Evolutionary conservation across 2,113 vertebrate species (phyloP).

Genomic region (Atractosteus spatula): DNA sequence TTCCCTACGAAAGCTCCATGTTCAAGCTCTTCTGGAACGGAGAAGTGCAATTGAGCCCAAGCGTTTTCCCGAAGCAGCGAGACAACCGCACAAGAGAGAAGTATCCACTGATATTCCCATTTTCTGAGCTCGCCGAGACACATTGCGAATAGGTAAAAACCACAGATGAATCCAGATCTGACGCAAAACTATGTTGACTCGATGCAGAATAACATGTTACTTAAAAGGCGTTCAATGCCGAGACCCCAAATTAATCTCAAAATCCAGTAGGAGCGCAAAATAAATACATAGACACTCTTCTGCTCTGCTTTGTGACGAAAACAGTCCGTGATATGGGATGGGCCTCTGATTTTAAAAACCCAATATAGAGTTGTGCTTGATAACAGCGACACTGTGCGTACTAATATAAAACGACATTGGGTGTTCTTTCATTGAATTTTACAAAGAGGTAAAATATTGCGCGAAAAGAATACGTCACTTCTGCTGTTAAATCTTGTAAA

Average conservation of each 20-base stretch:
- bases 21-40: conserved; percentile 59
- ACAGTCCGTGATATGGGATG: background rate
- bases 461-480: no score
- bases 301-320: background rate
- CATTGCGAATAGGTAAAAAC: background rate
- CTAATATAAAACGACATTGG: background rate
- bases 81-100: background rate
- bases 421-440: no score
- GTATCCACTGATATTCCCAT: background rate
- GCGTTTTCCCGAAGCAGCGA: conserved; percentile 4
- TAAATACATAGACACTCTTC: background rate
- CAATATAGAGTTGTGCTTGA: background rate
- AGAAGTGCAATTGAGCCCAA: conserved; percentile 46
- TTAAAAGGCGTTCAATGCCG: no score
- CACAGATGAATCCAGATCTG: no score
- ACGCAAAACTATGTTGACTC: no score
- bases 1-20: conserved; percentile 60
- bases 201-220: no score
- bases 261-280: no score
- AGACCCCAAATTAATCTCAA: no score
- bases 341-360: background rate
- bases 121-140: background rate
- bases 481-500: no score
- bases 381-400: background rate
- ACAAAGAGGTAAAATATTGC: no score